phyloP scores from a whole-genome alignment of 2,113 vertebrate species.

The Corydoras maculifer region DNA sequence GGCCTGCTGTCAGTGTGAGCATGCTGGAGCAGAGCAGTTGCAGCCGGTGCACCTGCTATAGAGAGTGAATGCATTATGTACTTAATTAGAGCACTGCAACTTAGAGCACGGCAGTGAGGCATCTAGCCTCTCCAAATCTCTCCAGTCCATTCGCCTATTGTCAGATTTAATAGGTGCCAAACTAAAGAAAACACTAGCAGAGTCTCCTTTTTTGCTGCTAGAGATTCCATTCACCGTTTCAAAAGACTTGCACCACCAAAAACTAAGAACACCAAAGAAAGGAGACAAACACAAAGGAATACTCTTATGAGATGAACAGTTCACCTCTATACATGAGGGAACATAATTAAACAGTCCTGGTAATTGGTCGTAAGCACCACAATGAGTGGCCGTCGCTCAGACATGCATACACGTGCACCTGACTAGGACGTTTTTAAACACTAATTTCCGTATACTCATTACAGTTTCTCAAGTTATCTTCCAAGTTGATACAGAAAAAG shows the following conservation, averaged over 20 bases:
- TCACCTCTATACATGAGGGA: conserved; percentile 83
- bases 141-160: conserved; percentile 99
- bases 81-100: conserved; percentile 99
- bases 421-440: conserved; percentile 6
- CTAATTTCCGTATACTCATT: background rate
- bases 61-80: conserved; percentile 99
- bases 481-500: background rate
- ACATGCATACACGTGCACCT: conserved; percentile 53
- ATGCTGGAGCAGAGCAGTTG: conserved; percentile 83
- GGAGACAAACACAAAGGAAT: conserved; percentile 78
- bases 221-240: conserved; percentile 95
- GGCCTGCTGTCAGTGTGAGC: conserved; percentile 83
- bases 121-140: conserved; percentile 99
- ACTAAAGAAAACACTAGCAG: conserved; percentile 99
- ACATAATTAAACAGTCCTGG: conserved; percentile 95
- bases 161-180: conserved; percentile 97
- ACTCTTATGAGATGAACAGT: conserved; percentile 96
- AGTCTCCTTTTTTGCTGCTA: conserved; percentile 98
- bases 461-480: background rate
- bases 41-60: conserved; percentile 97
- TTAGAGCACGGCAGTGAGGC: conserved; percentile 75
- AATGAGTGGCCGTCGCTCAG: conserved; percentile 80
- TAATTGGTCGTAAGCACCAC: conserved; percentile 88
- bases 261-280: conserved; percentile 75
- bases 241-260: conserved; percentile 87